Conservation (phyloP, 2,113 vertebrate genomes). For the Zosterops hypoxanthus region DNA sequence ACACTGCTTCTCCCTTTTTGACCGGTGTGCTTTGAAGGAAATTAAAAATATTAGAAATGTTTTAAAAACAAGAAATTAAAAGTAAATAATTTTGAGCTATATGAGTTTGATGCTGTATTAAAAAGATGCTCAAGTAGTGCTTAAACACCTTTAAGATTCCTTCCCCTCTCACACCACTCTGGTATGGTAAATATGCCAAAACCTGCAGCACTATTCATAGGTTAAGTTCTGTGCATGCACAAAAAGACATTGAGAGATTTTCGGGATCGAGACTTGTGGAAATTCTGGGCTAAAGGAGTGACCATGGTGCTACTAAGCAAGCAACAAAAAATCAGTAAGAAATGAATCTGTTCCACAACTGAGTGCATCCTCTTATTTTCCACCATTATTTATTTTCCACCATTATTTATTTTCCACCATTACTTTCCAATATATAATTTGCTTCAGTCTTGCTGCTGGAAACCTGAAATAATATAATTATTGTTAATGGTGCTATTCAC, state of each 20-base stretch:
- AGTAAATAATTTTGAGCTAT: neutral
- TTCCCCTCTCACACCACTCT: neutral
- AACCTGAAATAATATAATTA: neutral
- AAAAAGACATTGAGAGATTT: neutral
- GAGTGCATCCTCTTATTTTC: neutral
- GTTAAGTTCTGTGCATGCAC: neutral
- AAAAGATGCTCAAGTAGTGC: neutral
- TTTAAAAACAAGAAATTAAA: neutral
- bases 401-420: neutral
- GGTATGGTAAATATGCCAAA: neutral
- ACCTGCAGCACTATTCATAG: neutral
- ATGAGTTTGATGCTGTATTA: neutral
- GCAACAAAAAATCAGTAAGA: neutral
- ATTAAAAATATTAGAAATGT: neutral
- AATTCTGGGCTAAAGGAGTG: neutral
- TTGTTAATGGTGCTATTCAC: neutral
- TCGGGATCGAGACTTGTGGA: fast-evolving
- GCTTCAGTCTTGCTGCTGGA: neutral
- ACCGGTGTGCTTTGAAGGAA: neutral
- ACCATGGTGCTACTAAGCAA: neutral
- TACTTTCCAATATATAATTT: neutral
- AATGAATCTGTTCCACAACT: fast-evolving
- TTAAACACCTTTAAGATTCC: neutral
- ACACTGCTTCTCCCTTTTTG: neutral
- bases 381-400: neutral